Evolutionary conservation across 2,888 invertebrate species (phyloP).

Genomic region (Tuberolachnus salignus): DNA sequence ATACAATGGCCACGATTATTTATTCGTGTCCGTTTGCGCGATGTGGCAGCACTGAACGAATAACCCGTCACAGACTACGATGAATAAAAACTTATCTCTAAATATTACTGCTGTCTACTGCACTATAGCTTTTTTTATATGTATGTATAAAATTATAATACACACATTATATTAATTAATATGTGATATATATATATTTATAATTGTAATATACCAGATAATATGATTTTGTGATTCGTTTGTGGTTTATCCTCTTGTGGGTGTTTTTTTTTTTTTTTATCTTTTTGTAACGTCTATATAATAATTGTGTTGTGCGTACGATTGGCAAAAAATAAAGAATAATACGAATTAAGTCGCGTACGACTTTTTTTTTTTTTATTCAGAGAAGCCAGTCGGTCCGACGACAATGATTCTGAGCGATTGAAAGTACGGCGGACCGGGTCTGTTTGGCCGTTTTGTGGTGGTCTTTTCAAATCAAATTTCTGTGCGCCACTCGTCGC

Average conservation of each 20-base stretch:
- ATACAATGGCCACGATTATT: too few species aligned
- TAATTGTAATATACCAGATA: neutral
- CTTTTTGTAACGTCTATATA: neutral
- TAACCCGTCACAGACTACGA: conserved; percentile 22
- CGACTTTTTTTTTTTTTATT: neutral
- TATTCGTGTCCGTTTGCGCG: neutral
- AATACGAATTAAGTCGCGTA: neutral
- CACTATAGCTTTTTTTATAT: neutral
- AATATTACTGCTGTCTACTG: neutral
- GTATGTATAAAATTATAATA: neutral
- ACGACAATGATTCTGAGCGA: conserved; percentile 2
- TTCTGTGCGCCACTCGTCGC: neutral
- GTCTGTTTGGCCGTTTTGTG: conserved; percentile 21
- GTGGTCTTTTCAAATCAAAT: neutral
- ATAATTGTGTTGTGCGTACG: neutral
- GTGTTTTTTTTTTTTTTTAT: conserved; percentile 12
- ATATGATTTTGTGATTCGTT: conserved; percentile 26
- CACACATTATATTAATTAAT: neutral
- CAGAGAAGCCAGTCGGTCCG: neutral
- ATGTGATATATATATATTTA: neutral
- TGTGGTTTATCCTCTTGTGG: conserved; percentile 5
- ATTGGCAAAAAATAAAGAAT: conserved; percentile 1
- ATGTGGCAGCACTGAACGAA: conserved; percentile 38
- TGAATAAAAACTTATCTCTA: conserved; percentile 52
- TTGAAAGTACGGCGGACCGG: conserved; percentile 15